These are phyloP conservation scores for Hippotragus niger DNA, from an alignment of 2,113 vertebrate genomes.

Conservation along the genomic window DNA sequence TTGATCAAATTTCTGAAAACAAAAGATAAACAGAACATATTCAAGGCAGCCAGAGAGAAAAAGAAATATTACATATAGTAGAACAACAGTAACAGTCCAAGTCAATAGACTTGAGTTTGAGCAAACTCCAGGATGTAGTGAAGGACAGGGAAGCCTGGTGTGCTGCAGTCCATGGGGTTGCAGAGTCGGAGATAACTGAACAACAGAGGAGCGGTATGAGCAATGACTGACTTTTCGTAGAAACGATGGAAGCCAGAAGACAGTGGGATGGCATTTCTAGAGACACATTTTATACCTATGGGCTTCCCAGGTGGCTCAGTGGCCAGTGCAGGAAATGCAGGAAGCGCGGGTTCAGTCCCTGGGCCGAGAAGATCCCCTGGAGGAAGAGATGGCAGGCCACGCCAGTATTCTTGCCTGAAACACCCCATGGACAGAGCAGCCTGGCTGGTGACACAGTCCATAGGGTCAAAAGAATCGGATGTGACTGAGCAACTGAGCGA, in stretches of 20 bases:
- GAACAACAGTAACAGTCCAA: not conserved
- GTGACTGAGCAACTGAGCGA: not conserved
- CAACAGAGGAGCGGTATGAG: not conserved
- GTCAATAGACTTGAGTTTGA: not conserved
- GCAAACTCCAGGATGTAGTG: not conserved
- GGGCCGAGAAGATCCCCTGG: not conserved
- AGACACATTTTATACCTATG: not conserved
- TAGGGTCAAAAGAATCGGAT: not conserved
- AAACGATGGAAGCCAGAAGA: not conserved
- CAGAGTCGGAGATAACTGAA: not conserved
- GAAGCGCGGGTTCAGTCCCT: not conserved
- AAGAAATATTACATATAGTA: not conserved
- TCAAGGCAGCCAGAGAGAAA: not conserved
- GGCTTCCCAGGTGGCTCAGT: not conserved
- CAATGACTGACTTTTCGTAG: not conserved
- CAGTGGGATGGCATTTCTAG: not conserved
- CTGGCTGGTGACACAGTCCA: not conserved
- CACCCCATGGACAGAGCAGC: not conserved
- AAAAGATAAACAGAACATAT: not conserved
- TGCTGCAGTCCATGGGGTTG: not conserved
- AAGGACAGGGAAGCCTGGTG: not conserved
- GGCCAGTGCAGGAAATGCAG: not conserved
- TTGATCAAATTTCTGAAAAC: not conserved
- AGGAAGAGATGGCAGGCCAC: not conserved
- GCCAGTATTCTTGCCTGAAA: not conserved